Evolutionary conservation across 2,113 vertebrate species (phyloP), one percentile per base, ranked within the genome.

Genomic region (Ia io): DNA sequence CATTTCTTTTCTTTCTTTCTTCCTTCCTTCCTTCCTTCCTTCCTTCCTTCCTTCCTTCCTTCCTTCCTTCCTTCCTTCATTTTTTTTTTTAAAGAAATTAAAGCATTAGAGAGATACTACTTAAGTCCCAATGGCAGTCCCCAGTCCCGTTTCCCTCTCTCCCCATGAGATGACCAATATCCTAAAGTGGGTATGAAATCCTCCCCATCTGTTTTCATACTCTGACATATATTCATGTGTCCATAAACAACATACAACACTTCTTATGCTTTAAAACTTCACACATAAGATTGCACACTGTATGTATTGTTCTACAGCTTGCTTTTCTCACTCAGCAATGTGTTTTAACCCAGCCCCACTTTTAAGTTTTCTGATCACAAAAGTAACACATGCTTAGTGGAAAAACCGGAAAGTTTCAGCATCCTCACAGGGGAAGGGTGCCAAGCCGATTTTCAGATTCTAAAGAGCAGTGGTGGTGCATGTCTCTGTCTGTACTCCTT

Each of bases 281-380:
- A 78, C 71, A 51, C 32, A 88, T 61, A 78, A 91, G 44, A 78
- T 22, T 22, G 44, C 28, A 51, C 25, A 61, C 4, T 12, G 32
- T n/a, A 69, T 79, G 28, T 49, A 51, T 2, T 3, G 0, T 32
- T 73, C 86, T 49, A 67, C 35, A 73, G 47, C 73, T 85, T 84
- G n/a, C 28, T 88, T 89, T 93, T 87, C 74, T 84, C 87, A 56
- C 74, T 91, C 77, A 88, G 73, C 87, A 93, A 17, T 53, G n/a
- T 74, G 69, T 67, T 92, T 80, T 22, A 40, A 49, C 35, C 76
- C 61, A 82, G 51, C 22, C 63, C 25, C 13, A 44, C 85, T 37
- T 65, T 80, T 23, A 42, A 35, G 77, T 47, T 84, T 90, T 56
- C 77, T 85, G 88, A 83, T 76, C 56, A 76, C 69, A 91, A 42